Evolutionary conservation across 2,888 invertebrate genomes (phyloP).

Genomic region (Tuta absoluta): DNA sequence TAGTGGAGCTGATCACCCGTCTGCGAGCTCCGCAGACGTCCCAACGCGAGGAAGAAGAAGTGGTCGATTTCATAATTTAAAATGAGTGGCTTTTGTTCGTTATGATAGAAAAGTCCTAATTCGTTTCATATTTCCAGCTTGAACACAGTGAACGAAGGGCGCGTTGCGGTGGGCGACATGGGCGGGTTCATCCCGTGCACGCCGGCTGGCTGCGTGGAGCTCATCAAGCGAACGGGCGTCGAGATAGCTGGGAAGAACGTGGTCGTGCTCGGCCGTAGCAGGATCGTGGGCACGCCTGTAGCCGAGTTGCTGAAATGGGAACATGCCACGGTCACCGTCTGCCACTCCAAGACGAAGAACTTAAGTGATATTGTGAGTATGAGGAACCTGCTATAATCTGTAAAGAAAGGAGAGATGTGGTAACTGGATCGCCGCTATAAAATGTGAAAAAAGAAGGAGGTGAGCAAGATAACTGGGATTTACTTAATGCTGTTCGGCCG

Average conservation of each 20-base stretch:
- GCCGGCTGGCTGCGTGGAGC: slow-evolving; percentile 96
- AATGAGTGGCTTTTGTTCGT: too few relatives aligned
- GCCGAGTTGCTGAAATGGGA: slow-evolving; percentile 97
- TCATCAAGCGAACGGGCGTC: slow-evolving; percentile 91
- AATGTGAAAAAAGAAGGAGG: too few relatives aligned
- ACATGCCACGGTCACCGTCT: slow-evolving; percentile 97
- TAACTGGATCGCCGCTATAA: too few relatives aligned
- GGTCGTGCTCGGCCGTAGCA: slow-evolving; percentile 97
- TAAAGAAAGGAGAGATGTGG: too few relatives aligned
- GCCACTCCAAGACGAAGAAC: slow-evolving; percentile 96
- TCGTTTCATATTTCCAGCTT: slow-evolving; percentile 76
- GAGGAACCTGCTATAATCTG: too few relatives aligned
- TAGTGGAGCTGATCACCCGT: too few relatives aligned
- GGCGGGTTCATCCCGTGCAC: slow-evolving; percentile 97
- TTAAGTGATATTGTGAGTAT: slow-evolving; percentile 85
- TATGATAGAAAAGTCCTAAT: too few relatives aligned
- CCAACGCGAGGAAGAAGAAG: too few relatives aligned
- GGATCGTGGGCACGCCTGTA: slow-evolving; percentile 98
- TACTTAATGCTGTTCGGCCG: slow-evolving; percentile 96
- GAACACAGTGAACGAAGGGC: slow-evolving; percentile 96
- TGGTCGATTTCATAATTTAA: too few relatives aligned
- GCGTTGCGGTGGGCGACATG: slow-evolving; percentile 93
- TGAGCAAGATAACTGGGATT: slow-evolving; percentile 88
- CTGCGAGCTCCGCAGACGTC: too few relatives aligned
- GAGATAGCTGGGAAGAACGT: slow-evolving; percentile 90